Conservation (phyloP, 1,140 invertebrate genomes). For the Sogatella furcifera region DNA sequence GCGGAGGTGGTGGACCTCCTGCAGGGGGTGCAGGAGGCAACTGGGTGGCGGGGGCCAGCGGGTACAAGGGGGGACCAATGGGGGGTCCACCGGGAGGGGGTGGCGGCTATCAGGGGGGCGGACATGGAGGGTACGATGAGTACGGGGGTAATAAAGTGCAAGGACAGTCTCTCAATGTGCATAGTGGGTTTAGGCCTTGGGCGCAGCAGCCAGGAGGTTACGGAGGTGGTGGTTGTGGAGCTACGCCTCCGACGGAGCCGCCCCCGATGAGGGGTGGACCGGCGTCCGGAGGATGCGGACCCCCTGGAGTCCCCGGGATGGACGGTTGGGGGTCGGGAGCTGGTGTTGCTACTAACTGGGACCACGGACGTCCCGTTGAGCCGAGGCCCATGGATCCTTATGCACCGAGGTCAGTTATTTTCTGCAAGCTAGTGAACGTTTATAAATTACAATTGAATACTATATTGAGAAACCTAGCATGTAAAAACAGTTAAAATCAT, state of each 20-base stretch:
- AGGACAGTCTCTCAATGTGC: neutral
- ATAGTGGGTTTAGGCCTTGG: neutral
- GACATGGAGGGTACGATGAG: neutral
- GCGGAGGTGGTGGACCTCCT: neutral
- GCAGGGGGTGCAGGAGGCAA: neutral
- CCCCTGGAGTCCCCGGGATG: neutral
- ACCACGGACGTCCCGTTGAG: neutral
- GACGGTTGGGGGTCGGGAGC: neutral
- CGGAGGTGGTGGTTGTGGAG: neutral
- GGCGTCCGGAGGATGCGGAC: neutral
- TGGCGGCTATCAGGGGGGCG: neutral
- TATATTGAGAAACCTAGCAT: too few relatives aligned
- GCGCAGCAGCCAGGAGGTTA: neutral
- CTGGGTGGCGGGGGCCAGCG: neutral
- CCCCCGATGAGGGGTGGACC: too few relatives aligned
- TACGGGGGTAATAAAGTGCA: neutral
- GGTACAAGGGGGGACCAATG: neutral
- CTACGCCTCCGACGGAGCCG: too few relatives aligned
- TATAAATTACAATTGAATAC: too few relatives aligned
- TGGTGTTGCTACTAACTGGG: neutral
- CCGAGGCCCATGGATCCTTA: neutral
- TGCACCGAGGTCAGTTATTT: neutral
- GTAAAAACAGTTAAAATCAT: too few relatives aligned
- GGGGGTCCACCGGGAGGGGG: neutral
- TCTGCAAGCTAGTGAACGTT: too few relatives aligned